Evolutionary conservation across 2,797 vertebrate genomes (phyloP), one percentile per base, ranked within the genome.

Genomic region (Cheirogaleus major): DNA sequence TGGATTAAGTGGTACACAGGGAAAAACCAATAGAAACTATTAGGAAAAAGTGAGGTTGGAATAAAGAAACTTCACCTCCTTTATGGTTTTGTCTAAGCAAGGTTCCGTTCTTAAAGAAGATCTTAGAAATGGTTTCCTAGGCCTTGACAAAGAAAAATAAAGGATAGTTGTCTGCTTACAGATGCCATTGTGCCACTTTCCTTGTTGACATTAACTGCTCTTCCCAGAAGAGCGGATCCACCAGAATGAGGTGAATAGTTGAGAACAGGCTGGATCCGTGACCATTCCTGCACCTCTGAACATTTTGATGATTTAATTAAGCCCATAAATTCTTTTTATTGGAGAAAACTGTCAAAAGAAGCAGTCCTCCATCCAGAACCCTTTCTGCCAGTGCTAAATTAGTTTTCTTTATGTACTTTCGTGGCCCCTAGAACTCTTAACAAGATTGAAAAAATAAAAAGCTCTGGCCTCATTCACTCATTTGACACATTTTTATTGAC

Each of bases 371-470:
- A 27, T 81, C 59, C 80, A 95, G 90, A 80, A 81, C 32, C 63
- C 45, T 95, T 86, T 91, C 61, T 88, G 91, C 90, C 52, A 50
- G 32, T 14, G 32, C 55, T 85, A 85, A 83, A 85, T 92, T 90
- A 65, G 63, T 81, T 93, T 95, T 73, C 75, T 96, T 50, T 96
- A 25, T 35, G 0, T 59, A 38, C 87, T 96, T 94, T 96, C 41
- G 72, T 86, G 94, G 52, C 87, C 69, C 81, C 48, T 23, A 93
- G 90, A 94, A 72, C 85, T 96, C 41, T 94, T 96, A 96, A 79
- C 41, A 88, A 57, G 45, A 94, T 63, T 65, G 50, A 92, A 89
- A 52, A 94, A 75, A 57, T 18, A 52, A 63, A 95, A 81, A 86
- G n/a, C 76, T 79, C 73, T 86, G 15, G 27, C 63, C 85, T 95